phyloP scores from a whole-genome alignment of 1,140 invertebrate species.

The Pantala flavescens region DNA sequence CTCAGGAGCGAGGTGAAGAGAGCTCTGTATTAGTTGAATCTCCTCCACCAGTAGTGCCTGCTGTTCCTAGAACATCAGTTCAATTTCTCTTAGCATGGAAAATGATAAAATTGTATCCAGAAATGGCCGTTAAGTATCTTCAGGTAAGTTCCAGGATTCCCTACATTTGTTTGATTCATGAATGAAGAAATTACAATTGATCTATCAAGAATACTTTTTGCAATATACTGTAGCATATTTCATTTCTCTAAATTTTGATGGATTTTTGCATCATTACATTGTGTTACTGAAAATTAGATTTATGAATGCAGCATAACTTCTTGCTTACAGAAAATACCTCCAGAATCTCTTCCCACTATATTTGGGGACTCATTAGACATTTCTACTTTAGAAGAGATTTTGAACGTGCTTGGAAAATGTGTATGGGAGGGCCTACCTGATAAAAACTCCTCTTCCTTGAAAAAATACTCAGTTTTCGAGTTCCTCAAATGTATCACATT shows the following conservation, averaged over 20 bases:
- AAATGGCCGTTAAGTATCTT: slow-evolving; percentile 34
- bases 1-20: not conserved
- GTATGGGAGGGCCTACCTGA: slow-evolving; percentile 26
- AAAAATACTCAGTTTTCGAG: slow-evolving; percentile 28
- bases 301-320: not conserved
- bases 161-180: too few relatives aligned
- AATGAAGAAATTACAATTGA: too few relatives aligned
- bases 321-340: slow-evolving; percentile 41
- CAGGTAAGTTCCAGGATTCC: slow-evolving; percentile 34
- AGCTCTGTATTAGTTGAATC: not conserved
- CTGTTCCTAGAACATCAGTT: slow-evolving; percentile 42
- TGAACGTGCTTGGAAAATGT: slow-evolving; percentile 34
- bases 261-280: not conserved
- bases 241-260: not conserved
- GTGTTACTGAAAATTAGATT: not conserved
- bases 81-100: slow-evolving; percentile 47
- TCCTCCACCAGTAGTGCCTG: slow-evolving; percentile 27
- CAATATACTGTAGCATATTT: slow-evolving; percentile 15
- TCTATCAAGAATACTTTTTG: slow-evolving; percentile 20
- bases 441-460: not conserved
- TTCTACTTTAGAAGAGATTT: slow-evolving; percentile 43
- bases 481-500: slow-evolving; percentile 32
- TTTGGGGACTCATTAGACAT: slow-evolving; percentile 50
- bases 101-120: slow-evolving; percentile 27
- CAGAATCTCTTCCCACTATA: slow-evolving; percentile 39